These are phyloP conservation scores for Patella depressa DNA, from an alignment of 2,888 invertebrate genomes.

Conservation along the genomic window DNA sequence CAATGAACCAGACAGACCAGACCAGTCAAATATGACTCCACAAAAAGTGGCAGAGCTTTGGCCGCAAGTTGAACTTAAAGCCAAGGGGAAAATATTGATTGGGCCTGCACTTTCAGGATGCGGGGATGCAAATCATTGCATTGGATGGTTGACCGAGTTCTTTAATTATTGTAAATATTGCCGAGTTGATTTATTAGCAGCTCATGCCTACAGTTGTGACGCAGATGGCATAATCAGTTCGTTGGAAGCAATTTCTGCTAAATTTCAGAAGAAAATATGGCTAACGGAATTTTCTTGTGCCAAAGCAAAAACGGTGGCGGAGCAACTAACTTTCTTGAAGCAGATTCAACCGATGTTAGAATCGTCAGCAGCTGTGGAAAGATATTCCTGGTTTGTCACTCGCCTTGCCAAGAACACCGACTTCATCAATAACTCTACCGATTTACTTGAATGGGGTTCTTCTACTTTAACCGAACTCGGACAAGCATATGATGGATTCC, in stretches of 20 bases:
- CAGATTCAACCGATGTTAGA: constrained; percentile 38
- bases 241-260: constrained; percentile 33
- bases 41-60: constrained; percentile 41
- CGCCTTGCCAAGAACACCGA: constrained; percentile 23
- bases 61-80: constrained; percentile 37
- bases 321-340: constrained; percentile 36
- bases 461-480: constrained; percentile 33
- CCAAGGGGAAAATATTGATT: constrained; percentile 37
- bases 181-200: constrained; percentile 46
- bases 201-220: constrained; percentile 44
- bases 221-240: constrained; percentile 32
- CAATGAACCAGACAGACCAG: constrained; percentile 48
- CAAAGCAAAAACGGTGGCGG: constrained; percentile 28
- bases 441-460: constrained; percentile 28
- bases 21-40: constrained; percentile 44
- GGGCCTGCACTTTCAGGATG: constrained; percentile 45
- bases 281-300: constrained; percentile 46
- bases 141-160: constrained; percentile 47
- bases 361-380: constrained; percentile 34
- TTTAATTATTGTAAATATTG: constrained; percentile 44
- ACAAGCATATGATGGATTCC: constrained; percentile 34
- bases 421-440: constrained; percentile 20
- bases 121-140: constrained; percentile 17
- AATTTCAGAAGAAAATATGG: constrained; percentile 43
- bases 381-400: constrained; percentile 39